Evolutionary conservation across 1,140 invertebrate species (phyloP), one percentile per base, ranked within the genome.

Genomic region (Achroia grisella): DNA sequence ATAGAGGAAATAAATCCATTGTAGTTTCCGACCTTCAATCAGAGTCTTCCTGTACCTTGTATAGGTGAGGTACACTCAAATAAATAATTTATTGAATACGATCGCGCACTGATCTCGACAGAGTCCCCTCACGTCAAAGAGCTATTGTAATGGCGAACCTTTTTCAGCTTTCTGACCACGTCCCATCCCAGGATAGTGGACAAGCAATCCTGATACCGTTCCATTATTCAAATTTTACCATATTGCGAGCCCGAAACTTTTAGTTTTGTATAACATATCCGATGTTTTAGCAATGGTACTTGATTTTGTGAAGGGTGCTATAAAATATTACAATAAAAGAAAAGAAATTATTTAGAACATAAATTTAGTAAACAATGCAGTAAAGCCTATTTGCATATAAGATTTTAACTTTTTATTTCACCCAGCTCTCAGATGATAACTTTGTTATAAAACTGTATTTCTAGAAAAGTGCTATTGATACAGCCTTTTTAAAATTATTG

Each of bases 221-320:
- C 56, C 67, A 67, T 73, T 76, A 76, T 76, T 76, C 67, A 76
- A 76, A 76, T 72, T 53, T 43, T 17, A 44, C 47, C 52, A 59
- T 62, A 66, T 67, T 47, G 59, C 46, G 52, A 11, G 10, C 39
- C 32, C 48, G 55, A 50, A 48, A 46, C 47, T 58, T 57, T 42
- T 44, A 52, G 51, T 57, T 60, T 51, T 51, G 40, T 46, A 28
- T 23, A 39, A 35, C 33, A 13, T 40, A 40, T 31, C 12, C 5
- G 39, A 17, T 10, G 39, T 30, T 23, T 23, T 23, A 23, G 2
- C 17, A 23, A 23, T 23, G 17, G 6, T 2, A 23, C 2, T 23
- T 23, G 17, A 23, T 23, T 23, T 23, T 23, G 17, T 2, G 17
- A 3, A 23, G 17, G n/a, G n/a, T n/a, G n/a, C n/a, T n/a, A n/a